Evolutionary conservation across 2,797 vertebrate species (phyloP), one percentile per base, ranked within the genome.

Genomic region (Toxotes lorentzi): DNA sequence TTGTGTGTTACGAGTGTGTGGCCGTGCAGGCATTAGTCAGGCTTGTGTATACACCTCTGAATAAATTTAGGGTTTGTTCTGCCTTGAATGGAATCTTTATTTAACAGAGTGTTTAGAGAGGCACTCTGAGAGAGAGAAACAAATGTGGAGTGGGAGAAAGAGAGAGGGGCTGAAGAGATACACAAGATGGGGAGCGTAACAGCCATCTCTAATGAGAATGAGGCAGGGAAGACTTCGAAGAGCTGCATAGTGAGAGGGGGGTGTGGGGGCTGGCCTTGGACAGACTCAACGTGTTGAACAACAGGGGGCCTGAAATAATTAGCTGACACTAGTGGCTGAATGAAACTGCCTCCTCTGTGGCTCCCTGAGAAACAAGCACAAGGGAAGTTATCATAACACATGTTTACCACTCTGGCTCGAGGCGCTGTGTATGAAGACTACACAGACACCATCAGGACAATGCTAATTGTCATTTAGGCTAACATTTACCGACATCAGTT

Each of bases 221-320:
- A 88, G 67, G 51, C 58, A 48, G 76, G 74, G 59, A 85, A 66
- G 86, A 85, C 67, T 85, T 30, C 13, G 38, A 75, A 82, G 83
- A 50, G 79, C 57, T 4, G 40, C 72, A 0, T 85, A 80, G 84
- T 14, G 40, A 65, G 47, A 1, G 21, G 21, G 47, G 45, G 8
- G 17, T 47, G 43, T 21, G 19, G 54, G 54, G 56, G 21, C 1
- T 8, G 76, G 68, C 51, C 32, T 21, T 45, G 78, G 81, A 84
- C 81, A 87, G 69, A 51, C 45, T 43, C 50, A 83, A 83, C 53
- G 38, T 85, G 89, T 81, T 50, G 61, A 84, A 50, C 93, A 84
- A 85, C 85, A 48, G 91, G 91, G 83, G 86, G 84, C 78, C 70
- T 71, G 86, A 87, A 87, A 88, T 94, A 93, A 94, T 94, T 91